These are phyloP conservation scores for Lineus longissimus DNA, from an alignment of 1,140 invertebrate genomes.

Conservation along the genomic window DNA sequence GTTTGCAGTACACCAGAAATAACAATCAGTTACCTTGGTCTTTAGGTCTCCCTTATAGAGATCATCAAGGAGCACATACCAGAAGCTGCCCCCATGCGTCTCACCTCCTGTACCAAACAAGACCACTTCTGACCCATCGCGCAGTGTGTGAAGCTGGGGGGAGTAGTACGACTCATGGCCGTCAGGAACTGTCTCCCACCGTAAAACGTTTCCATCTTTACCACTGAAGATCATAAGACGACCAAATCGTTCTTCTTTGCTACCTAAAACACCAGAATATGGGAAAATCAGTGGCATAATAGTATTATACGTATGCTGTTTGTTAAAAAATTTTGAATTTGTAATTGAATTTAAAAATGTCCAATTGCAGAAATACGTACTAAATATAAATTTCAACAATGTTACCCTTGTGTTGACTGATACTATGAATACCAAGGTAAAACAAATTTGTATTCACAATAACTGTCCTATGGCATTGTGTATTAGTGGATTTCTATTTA, in stretches of 20 bases:
- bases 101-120: constrained; percentile 73
- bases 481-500: no score
- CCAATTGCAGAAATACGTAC: no score
- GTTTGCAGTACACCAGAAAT: no score
- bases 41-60: constrained; percentile 58
- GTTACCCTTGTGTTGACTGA: no score
- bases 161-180: constrained; percentile 69
- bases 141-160: constrained; percentile 51
- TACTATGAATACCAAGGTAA: no score
- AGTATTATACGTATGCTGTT: no score
- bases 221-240: constrained; percentile 70
- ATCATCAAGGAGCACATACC: constrained; percentile 60
- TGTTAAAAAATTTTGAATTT: no score
- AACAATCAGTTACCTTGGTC: constrained; percentile 54
- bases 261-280: constrained; percentile 23
- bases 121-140: constrained; percentile 58
- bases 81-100: constrained; percentile 68
- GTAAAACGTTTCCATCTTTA: constrained; percentile 64
- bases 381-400: no score
- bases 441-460: no score
- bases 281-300: not conserved
- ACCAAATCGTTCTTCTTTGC: constrained; percentile 52
- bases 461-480: no score
- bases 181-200: constrained; percentile 64
- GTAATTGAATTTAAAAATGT: no score